Evolutionary conservation across 1,140 invertebrate genomes (phyloP), one percentile per base, ranked within the genome.

Genomic region (Calliphora vicina): DNA sequence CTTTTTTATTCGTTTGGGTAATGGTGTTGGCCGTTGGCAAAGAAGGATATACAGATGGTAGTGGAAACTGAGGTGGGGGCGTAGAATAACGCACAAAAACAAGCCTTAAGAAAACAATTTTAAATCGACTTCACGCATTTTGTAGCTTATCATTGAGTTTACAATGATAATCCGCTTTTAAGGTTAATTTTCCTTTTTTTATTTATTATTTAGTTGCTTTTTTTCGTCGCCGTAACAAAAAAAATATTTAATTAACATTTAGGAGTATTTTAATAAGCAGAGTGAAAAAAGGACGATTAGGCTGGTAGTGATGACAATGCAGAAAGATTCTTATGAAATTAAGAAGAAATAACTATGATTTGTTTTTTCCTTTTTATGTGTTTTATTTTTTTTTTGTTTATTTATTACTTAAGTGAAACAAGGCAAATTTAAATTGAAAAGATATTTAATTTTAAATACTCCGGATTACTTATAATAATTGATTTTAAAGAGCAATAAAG

Each of bases 141-240:
- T 45, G 74, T 23, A 78, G 74, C 74, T 78, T 78, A 43, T 78
- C 74, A 78, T 78, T 43, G 74, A 78, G 74, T 78, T 78, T 78
- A 78, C 74, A 78, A 78, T 78, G 74, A 78, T 78, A 78, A 78
- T 78, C 74, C 74, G 74, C 74, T 78, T 78, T 78, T 78, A 78
- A 78, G 42, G 74, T 78, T 78, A 78, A 78, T 78, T 78, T 78
- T 78, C n/a, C 9, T 43, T 78, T 23, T 74, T 78, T 78, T 43
- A 43, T 78, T 78, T 45, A 45, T 23, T 67, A 23, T 67, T 67
- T 23, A 23, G 23, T 67, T 67, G 61, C 12, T 20, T 67, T 78
- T 43, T 78, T 25, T 43, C 42, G 35, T 67, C 61, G 23, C n/a
- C 23, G 61, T 67, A 67, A 23, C 1, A 67, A 67, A 9, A 67